phyloP scores from a whole-genome alignment of 1,140 invertebrate genomes.

The Lordiphosa collinella region DNA sequence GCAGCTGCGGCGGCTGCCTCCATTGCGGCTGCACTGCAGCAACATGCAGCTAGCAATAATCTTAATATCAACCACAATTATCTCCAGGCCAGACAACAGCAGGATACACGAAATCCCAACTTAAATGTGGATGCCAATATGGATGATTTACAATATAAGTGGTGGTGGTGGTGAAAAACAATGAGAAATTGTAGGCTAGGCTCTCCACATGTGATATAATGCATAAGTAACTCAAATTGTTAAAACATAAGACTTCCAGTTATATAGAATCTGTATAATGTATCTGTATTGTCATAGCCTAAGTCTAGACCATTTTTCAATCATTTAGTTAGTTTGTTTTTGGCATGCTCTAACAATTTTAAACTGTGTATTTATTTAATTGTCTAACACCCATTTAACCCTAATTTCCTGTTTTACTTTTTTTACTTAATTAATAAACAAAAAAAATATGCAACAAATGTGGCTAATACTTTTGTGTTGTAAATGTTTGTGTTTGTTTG shows the following conservation, averaged over 20 bases:
- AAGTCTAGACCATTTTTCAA: too few relatives aligned
- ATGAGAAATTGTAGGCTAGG: constrained; percentile 43
- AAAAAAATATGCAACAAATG: constrained; percentile 28
- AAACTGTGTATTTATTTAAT: constrained; percentile 28
- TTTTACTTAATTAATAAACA: constrained; percentile 68
- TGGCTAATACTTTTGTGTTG: constrained; percentile 70
- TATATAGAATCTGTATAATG: too few relatives aligned
- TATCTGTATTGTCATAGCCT: too few relatives aligned
- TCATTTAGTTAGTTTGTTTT: background rate
- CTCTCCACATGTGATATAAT: constrained; percentile 64
- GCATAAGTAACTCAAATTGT: constrained; percentile 68
- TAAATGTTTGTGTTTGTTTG: constrained; percentile 21
- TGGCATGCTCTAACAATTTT: constrained; percentile 19
- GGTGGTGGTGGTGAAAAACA: constrained; percentile 77
- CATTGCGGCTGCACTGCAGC: constrained; percentile 66
- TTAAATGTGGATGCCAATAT: constrained; percentile 68
- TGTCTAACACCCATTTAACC: constrained; percentile 22
- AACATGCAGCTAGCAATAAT: constrained; percentile 71
- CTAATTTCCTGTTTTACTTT: constrained; percentile 43
- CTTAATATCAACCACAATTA: constrained; percentile 74
- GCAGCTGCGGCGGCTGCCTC: constrained; percentile 71
- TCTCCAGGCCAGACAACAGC: constrained; percentile 45
- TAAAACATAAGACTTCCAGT: constrained; percentile 41
- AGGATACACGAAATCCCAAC: constrained; percentile 55
- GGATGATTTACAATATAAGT: constrained; percentile 79